Evolutionary conservation across 2,888 invertebrate genomes (phyloP).

Genomic region (Diaphora mendica): DNA sequence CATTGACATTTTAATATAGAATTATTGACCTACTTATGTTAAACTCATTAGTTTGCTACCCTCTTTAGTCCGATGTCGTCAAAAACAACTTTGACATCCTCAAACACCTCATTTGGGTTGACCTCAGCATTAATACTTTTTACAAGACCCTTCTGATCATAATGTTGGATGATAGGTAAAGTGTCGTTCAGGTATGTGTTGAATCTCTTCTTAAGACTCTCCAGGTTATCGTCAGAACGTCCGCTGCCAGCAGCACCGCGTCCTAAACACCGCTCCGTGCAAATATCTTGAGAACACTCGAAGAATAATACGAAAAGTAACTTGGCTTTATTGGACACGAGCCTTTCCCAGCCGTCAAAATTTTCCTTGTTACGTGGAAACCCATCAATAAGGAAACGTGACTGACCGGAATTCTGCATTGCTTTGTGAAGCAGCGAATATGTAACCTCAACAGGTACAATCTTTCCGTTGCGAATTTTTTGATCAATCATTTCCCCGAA

Average conservation of each 20-base stretch:
- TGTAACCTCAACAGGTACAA: conserved; percentile 99
- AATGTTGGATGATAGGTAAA: conserved; percentile 95
- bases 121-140: conserved; percentile 91
- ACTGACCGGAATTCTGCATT: conserved; percentile 88
- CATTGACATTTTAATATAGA: neutral
- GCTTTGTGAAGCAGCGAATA: conserved; percentile 97
- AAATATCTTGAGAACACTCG: conserved; percentile 94
- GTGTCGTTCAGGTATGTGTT: conserved; percentile 94
- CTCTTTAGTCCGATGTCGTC: conserved; percentile 67
- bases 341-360: conserved; percentile 96
- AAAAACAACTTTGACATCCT: conserved; percentile 85
- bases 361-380: conserved; percentile 99
- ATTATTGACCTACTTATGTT: conserved; percentile 39
- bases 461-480: conserved; percentile 96
- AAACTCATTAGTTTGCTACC: conserved; percentile 61
- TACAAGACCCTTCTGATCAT: conserved; percentile 90
- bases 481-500: conserved; percentile 96
- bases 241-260: conserved; percentile 96
- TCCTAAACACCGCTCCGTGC: conserved; percentile 93
- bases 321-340: conserved; percentile 93
- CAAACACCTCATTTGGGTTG: conserved; percentile 89
- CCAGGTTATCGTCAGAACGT: conserved; percentile 96
- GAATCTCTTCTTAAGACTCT: conserved; percentile 94
- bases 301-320: conserved; percentile 96
- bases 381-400: conserved; percentile 97